Conservation (phyloP, 2,888 invertebrate species). For the Rhorus exstirpatorius region DNA sequence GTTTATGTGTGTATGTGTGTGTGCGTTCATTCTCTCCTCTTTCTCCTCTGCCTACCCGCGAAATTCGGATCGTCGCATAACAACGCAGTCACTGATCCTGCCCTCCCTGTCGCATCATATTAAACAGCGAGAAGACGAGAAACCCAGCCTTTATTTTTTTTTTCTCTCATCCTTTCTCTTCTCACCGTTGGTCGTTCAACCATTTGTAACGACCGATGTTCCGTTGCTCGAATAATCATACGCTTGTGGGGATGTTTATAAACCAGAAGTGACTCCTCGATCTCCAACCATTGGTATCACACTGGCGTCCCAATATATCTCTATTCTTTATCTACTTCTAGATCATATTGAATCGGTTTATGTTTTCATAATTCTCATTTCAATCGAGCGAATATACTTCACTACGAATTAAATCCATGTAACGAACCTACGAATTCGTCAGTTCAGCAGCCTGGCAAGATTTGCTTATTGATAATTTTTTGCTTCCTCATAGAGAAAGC, state of each 20-base stretch:
- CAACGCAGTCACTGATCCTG: constrained; percentile 38
- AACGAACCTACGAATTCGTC: no score
- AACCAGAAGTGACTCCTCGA: not conserved
- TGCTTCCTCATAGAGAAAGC: no score
- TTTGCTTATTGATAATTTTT: no score
- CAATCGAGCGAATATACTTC: no score
- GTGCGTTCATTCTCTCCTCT: no score
- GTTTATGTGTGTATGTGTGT: no score
- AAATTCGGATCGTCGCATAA: constrained; percentile 37
- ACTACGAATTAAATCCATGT: no score
- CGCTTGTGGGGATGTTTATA: constrained; percentile 40
- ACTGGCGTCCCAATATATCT: not conserved
- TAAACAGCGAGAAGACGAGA: constrained; percentile 48
- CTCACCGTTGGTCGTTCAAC: constrained; percentile 28
- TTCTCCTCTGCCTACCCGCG: constrained; percentile 58
- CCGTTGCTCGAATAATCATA: constrained; percentile 57
- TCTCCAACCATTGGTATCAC: not conserved
- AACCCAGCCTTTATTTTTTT: constrained; percentile 39
- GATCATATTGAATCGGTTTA: constrained; percentile 57
- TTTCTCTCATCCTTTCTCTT: constrained; percentile 37
- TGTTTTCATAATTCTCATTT: no score
- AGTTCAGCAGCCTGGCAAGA: no score
- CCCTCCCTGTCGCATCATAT: constrained; percentile 53
- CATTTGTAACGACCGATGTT: constrained; percentile 49
- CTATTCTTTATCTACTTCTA: constrained; percentile 7